phyloP scores from a whole-genome alignment of 2,113 vertebrate species.

The Neolamprologus caudopunctatus region DNA sequence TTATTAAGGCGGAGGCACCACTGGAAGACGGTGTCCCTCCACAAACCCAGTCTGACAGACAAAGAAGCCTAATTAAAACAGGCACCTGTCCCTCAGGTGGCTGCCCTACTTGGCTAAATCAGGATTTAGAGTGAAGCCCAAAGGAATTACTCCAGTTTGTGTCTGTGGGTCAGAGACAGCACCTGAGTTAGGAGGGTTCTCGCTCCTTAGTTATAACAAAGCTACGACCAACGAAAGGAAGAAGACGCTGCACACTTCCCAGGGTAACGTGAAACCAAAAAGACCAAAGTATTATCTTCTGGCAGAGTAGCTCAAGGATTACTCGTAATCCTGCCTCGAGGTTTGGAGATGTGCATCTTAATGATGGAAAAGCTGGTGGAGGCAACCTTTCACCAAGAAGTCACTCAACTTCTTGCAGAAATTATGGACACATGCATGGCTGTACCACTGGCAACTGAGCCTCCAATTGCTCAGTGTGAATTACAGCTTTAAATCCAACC shows the following conservation, averaged over 20 bases:
- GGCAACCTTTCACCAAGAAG: background rate
- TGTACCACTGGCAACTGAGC: background rate
- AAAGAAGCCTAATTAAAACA: background rate
- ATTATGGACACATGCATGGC: background rate
- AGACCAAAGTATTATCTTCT: background rate
- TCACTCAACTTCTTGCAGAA: background rate
- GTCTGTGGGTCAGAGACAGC: background rate
- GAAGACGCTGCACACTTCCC: background rate
- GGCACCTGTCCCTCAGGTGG: conserved; percentile 15
- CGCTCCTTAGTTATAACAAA: background rate
- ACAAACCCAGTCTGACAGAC: too few relatives aligned
- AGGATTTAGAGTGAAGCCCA: conserved; percentile 41
- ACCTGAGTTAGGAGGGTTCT: background rate
- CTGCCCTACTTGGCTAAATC: conserved; percentile 51
- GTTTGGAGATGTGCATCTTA: background rate
- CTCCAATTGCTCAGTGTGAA: background rate
- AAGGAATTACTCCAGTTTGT: conserved; percentile 40
- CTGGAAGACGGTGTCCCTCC: too few relatives aligned
- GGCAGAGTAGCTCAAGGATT: background rate
- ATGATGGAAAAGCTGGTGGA: background rate
- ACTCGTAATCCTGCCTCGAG: background rate
- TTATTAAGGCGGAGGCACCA: too few relatives aligned
- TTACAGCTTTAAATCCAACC: background rate
- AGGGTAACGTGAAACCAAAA: background rate
- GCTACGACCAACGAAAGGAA: rapidly evolving